A percentile compares a stretch with the other conserved stretches of the same genome.
These are phyloP conservation scores for Adelognathus sp. DNA, from an alignment of 2,888 invertebrate species.

Conservation along the genomic window DNA sequence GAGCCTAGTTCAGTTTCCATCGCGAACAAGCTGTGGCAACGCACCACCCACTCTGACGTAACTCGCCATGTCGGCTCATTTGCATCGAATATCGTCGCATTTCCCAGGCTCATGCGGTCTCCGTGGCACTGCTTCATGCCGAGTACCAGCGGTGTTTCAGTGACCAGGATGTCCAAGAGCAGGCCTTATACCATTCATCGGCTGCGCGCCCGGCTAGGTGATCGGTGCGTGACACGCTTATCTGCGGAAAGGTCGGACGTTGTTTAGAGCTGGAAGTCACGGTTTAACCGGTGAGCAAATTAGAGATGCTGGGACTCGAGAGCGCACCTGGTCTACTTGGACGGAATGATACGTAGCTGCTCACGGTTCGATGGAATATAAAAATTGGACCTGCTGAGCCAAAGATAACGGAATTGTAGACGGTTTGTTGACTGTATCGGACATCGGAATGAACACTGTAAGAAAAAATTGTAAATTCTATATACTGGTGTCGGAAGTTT, in stretches of 20 bases:
- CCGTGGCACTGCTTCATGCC: neutral
- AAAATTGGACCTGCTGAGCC: too few species aligned
- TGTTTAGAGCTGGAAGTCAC: neutral
- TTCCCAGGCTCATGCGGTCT: conserved; percentile 41
- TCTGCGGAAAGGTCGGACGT: conserved; percentile 22
- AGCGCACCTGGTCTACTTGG: neutral
- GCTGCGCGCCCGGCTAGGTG: neutral
- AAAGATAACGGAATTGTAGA: too few species aligned
- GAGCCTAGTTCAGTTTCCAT: conserved; percentile 4
- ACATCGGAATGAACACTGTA: too few species aligned
- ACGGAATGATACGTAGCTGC: too few species aligned
- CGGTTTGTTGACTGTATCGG: too few species aligned
- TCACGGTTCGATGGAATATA: too few species aligned
- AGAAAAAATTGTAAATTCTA: too few species aligned
- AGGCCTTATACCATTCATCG: conserved; percentile 33
- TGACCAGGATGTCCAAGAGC: conserved; percentile 36
- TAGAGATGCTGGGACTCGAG: neutral
- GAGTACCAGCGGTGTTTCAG: neutral
- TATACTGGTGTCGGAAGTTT: too few species aligned
- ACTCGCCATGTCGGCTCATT: conserved; percentile 50
- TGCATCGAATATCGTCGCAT: conserved; percentile 61
- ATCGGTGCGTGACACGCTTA: conserved; percentile 40
- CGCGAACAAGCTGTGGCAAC: conserved; percentile 2
- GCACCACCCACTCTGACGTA: conserved; percentile 58
- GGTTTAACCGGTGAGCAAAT: neutral